These are phyloP conservation scores for Tuta absoluta DNA, from an alignment of 2,888 invertebrate species.

Conservation along the genomic window DNA sequence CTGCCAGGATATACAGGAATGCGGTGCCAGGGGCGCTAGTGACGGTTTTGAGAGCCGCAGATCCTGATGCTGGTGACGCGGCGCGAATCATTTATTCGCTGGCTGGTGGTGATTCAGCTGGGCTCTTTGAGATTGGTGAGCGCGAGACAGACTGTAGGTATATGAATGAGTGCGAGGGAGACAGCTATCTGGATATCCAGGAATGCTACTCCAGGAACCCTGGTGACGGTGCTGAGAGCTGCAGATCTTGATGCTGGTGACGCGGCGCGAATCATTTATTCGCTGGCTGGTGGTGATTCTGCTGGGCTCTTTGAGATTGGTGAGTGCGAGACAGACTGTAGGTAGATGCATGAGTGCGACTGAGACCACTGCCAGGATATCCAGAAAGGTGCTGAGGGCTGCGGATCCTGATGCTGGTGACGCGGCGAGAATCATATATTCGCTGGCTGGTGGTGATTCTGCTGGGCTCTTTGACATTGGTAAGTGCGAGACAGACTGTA, in stretches of 20 bases:
- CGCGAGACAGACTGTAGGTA: neutral
- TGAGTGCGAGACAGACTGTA: neutral
- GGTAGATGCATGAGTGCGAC: too few species aligned
- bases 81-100: constrained; percentile 90
- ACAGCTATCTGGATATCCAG: constrained; percentile 83
- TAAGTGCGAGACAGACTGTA: neutral
- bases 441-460: neutral
- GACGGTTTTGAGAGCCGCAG: constrained; percentile 88
- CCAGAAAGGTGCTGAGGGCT: constrained; percentile 16
- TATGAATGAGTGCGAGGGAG: neutral
- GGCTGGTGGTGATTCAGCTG: constrained; percentile 92
- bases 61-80: constrained; percentile 84
- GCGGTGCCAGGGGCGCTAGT: constrained; percentile 85
- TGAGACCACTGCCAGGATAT: constrained; percentile 80
- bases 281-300: constrained; percentile 92
- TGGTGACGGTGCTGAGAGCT: constrained; percentile 88
- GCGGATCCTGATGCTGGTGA: neutral
- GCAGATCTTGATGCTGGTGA: constrained; percentile 88
- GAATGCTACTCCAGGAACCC: constrained; percentile 80
- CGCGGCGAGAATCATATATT: neutral
- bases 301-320: constrained; percentile 87
- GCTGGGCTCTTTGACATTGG: neutral
- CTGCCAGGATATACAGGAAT: constrained; percentile 83
- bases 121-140: constrained; percentile 83
- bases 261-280: constrained; percentile 85